Evolutionary conservation across 2,888 invertebrate species (phyloP).

Genomic region (Calameuta pallipes): DNA sequence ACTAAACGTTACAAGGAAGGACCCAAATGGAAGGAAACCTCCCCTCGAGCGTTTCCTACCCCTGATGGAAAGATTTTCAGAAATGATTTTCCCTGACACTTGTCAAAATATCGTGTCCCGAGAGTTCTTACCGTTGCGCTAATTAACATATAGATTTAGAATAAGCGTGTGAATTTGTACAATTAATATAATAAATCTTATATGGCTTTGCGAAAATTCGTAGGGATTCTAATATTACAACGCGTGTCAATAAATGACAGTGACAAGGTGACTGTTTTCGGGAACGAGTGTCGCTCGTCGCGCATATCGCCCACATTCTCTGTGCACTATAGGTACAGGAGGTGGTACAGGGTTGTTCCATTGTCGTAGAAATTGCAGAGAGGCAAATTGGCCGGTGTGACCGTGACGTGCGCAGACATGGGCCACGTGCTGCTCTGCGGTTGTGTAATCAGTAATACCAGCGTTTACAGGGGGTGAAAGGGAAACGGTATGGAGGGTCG

Average conservation of each 20-base stretch:
- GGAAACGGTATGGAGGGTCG: constrained; percentile 12
- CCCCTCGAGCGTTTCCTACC: neutral
- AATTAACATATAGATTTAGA: neutral
- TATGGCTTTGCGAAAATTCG: neutral
- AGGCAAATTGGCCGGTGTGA: constrained; percentile 65
- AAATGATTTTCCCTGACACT: neutral
- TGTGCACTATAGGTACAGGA: neutral
- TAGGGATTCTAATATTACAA: neutral
- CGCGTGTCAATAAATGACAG: neutral
- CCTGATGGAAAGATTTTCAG: neutral
- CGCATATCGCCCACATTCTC: neutral
- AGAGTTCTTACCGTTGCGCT: neutral
- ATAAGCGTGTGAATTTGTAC: neutral
- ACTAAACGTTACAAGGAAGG: constrained; percentile 22
- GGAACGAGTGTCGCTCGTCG: neutral
- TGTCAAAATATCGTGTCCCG: neutral
- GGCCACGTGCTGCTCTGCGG: constrained; percentile 62
- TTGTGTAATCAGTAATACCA: constrained; percentile 62
- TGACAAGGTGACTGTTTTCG: neutral
- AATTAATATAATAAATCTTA: neutral
- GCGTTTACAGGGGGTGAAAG: constrained; percentile 52
- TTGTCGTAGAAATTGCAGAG: constrained; percentile 58
- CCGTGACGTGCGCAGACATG: constrained; percentile 60
- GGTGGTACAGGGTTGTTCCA: constrained; percentile 34
- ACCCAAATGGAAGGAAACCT: neutral